Evolutionary conservation across 2,113 vertebrate genomes (phyloP), one percentile per base, ranked within the genome.

Genomic region (Platichthys stellatus): DNA sequence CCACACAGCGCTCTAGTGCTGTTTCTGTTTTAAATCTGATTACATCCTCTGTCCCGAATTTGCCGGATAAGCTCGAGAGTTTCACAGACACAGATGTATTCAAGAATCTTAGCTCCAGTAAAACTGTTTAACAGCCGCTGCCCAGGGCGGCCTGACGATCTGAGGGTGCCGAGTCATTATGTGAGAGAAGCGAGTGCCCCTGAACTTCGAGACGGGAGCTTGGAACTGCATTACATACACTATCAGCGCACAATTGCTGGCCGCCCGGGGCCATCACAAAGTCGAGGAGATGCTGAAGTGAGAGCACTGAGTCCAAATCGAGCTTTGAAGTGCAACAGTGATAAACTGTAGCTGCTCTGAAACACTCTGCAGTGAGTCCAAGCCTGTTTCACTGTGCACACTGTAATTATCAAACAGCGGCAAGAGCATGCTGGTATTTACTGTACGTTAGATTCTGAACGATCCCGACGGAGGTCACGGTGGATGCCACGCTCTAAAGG

Each of bases 241-340:
- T 80, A 80, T 85, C 79, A 82, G 85, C 69, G 45, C 59, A 78
- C 80, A 80, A 83, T 81, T 71, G 84, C 74, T 28, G 65, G 63
- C 70, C 72, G 85, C 93, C 90, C 12, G 61, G 63, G 92, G 92
- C 90, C 88, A 92, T 81, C 90, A 90, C 90, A 89, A 80, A 89
- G 84, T 74, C 63, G 77, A 70, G 54, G 68, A 81, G 84, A 88
- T 72, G 83, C 74, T 72, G 85, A 81, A 77, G 64, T 57, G 70
- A 63, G 81, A 86, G 59, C 63, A 60, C 76, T 67, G 79, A 83
- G 81, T 73, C 68, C 72, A 83, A 80, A 80, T 90, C 70, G 49
- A 82, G 80, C 88, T 89, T 88, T 82, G 80, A 90, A 85, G 66
- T 21, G 24, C 75, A 38, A 56, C 80, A 51, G 74, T 49, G 72